Conservation (phyloP, 2,113 vertebrate species). For the Oryzias melastigma region DNA sequence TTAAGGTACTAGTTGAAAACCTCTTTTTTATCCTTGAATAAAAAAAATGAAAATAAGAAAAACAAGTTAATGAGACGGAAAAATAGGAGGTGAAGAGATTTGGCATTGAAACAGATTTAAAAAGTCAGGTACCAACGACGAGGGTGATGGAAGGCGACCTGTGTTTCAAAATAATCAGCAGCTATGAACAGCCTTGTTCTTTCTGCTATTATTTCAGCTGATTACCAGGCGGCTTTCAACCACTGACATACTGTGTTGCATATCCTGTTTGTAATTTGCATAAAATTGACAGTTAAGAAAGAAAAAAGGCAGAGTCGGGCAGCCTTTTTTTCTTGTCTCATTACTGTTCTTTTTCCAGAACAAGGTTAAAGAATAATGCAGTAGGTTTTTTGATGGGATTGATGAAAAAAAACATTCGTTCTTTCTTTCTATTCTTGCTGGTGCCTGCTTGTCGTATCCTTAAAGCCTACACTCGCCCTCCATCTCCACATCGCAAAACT, state of each 20-base stretch:
- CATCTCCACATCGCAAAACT: constrained; percentile 14
- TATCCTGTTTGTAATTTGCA: constrained; percentile 32
- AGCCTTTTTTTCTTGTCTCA: constrained; percentile 26
- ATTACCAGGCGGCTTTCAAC: constrained; percentile 22
- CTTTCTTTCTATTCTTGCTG: constrained; percentile 10
- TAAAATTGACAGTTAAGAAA: constrained; percentile 22
- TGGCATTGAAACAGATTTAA: background rate
- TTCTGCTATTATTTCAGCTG: constrained; percentile 29
- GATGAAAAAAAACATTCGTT: constrained; percentile 4
- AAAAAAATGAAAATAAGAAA: no score
- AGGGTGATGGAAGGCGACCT: constrained; percentile 1
- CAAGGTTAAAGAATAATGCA: constrained; percentile 5
- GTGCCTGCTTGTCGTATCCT: background rate
- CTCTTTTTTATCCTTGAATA: no score
- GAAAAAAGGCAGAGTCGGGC: constrained; percentile 1
- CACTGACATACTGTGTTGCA: constrained; percentile 8
- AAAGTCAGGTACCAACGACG: constrained; percentile 12
- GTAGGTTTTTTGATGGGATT: constrained; percentile 1
- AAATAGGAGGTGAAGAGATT: background rate
- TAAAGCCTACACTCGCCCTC: background rate
- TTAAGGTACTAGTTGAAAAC: no score
- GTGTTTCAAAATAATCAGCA: constrained; percentile 19
- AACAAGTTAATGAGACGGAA: background rate
- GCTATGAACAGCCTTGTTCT: background rate
- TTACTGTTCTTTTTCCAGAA: constrained; percentile 15